A percentile compares a stretch with the other conserved stretches of the same genome.
phyloP scores from a whole-genome alignment of 1,140 invertebrate genomes.

The Drosophila tropicalis region DNA sequence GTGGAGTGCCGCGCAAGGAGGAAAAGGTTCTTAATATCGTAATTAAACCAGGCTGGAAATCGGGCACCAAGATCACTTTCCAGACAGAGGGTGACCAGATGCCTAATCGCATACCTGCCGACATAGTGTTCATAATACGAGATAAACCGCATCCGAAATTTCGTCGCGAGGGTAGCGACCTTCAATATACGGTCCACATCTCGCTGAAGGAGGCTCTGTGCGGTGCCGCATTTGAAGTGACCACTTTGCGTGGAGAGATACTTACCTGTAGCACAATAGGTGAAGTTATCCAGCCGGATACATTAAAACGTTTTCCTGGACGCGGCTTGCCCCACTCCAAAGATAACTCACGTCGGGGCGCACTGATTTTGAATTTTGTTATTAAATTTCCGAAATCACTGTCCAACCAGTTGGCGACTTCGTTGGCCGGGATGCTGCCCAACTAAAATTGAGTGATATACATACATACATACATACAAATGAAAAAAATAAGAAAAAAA shows the following conservation, averaged over 20 bases:
- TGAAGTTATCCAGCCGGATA: constrained; percentile 92
- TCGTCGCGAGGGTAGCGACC: constrained; percentile 93
- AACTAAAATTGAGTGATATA: constrained; percentile 24
- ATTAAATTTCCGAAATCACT: constrained; percentile 94
- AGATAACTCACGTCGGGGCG: constrained; percentile 90
- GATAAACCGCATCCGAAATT: constrained; percentile 94
- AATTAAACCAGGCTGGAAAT: constrained; percentile 96
- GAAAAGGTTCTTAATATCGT: constrained; percentile 95
- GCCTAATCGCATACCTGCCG: constrained; percentile 93
- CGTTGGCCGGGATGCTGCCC: constrained; percentile 89
- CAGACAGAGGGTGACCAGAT: constrained; percentile 95
- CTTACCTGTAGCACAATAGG: constrained; percentile 87
- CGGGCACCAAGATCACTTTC: constrained; percentile 97
- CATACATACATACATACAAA: too few species aligned
- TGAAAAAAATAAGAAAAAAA: neutral
- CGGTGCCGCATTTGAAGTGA: constrained; percentile 89
- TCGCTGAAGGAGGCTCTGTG: constrained; percentile 91
- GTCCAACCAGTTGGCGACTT: constrained; percentile 87
- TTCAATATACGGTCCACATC: constrained; percentile 90
- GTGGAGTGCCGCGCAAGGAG: constrained; percentile 87
- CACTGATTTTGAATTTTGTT: constrained; percentile 93
- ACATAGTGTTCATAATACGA: constrained; percentile 96
- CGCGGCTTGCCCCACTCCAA: constrained; percentile 94
- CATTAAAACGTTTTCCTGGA: constrained; percentile 89
- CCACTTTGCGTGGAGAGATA: constrained; percentile 90